phyloP scores from a whole-genome alignment of 1,140 invertebrate species.

The Pentalonia nigronervosa region DNA sequence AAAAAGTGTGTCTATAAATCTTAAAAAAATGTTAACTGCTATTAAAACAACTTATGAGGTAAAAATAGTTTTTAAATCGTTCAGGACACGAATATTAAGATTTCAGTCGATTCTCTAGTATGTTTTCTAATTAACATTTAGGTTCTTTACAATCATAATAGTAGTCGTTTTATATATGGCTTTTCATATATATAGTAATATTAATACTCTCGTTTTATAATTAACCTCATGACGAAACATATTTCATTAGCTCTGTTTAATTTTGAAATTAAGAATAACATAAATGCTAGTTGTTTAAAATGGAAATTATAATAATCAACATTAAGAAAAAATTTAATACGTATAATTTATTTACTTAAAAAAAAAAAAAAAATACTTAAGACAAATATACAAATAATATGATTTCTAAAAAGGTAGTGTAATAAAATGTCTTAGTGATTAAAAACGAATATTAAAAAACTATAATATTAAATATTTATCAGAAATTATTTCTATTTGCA shows the following conservation, averaged over 20 bases:
- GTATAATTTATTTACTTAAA: background rate
- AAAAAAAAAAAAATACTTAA: background rate
- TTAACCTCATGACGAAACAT: background rate
- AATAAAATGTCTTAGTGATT: background rate
- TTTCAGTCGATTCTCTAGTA: no score
- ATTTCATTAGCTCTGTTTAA: background rate
- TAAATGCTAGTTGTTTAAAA: background rate
- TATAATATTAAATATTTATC: background rate
- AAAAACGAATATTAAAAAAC: background rate
- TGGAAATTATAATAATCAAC: slow-evolving; percentile 16
- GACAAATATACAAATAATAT: background rate
- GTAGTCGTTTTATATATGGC: background rate
- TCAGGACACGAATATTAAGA: background rate
- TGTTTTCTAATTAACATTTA: no score
- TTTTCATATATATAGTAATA: background rate
- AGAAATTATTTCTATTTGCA: no score
- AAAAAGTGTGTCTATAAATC: no score
- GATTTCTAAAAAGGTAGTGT: background rate
- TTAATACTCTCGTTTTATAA: background rate
- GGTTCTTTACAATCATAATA: background rate
- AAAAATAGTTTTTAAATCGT: background rate
- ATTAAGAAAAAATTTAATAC: background rate
- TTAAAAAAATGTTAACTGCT: no score
- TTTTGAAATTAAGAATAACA: background rate
- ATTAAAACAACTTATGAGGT: no score